Base-by-base conservation (phyloP, 2,797 vertebrate genomes). In the Atherinosoma microstoma region DNA sequence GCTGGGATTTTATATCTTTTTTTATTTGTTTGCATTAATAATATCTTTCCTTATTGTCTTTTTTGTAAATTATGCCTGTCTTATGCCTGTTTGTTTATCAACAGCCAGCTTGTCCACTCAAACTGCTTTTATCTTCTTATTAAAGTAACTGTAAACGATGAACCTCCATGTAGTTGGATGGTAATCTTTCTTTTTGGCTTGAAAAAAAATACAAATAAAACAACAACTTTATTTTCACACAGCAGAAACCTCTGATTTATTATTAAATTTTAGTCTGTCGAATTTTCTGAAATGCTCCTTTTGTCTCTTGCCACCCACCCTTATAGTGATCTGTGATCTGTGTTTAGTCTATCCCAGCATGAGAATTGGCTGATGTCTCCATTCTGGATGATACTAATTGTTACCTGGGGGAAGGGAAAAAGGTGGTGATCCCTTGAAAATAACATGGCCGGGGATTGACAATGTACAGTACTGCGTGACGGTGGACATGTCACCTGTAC, bases 261-360 rank as follows among this genome's bases (percentile, higher is more conserved):
- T n/a, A 3, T 51, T 22, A 24, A 58, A 59, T 57, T 71, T 20
- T 34, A 66, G 76, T 72, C 51, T 59, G 72, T 70, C 67, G 70
- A 62, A 73, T 73, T 84, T 76, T 75, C 29, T 63, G 20, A 53
- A 78, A 67, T 63, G 72, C 78, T 83, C 82, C 54, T 45, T 51
- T 58, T 73, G 73, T 70, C 49, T 53, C 59, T 40, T n/a, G 11
- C 76, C 32, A 11, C 77, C 81, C 60, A 58, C 79, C 78, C 78
- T 81, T 20, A 15, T 91, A 89, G 91, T 90, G 84, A 90, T 91
- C 88, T 76, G 91, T 90, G 84, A 90, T 91, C 88, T 76, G 80
- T 86, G 82, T 91, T 90, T 90, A 90, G 90, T 90, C 84, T 84
- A 81, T 80, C 90, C 89, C 92, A 91, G 90, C 88, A 87, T 83